Conservation (phyloP, 2,888 invertebrate species). For the Pyrrhosoma nymphula region DNA sequence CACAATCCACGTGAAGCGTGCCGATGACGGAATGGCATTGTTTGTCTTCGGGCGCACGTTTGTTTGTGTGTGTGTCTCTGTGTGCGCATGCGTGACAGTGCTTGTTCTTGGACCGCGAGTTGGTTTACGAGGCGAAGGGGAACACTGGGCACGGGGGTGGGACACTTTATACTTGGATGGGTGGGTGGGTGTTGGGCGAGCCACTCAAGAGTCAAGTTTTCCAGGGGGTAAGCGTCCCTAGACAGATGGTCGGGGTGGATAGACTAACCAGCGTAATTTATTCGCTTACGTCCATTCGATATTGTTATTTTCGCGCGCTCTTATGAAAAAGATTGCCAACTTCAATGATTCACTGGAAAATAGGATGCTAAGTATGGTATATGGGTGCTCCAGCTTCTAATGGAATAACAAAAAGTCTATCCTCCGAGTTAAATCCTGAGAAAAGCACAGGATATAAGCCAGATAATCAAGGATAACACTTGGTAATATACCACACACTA, state of each 20-base stretch:
- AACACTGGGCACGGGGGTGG: not conserved
- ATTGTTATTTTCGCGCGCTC: not conserved
- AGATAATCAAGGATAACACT: too few species aligned
- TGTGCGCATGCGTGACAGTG: not conserved
- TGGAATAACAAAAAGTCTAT: too few species aligned
- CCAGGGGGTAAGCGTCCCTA: not conserved
- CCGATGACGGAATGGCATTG: conserved; percentile 7
- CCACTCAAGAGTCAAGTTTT: not conserved
- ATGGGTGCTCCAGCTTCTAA: not conserved
- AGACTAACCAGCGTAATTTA: not conserved
- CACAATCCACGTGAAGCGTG: not conserved
- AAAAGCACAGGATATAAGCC: too few species aligned
- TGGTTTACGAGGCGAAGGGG: not conserved
- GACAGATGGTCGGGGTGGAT: not conserved
- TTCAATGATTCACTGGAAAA: not conserved
- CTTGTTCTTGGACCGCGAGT: not conserved
- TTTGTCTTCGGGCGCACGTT: not conserved
- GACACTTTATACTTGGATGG: not conserved
- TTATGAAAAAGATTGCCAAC: not conserved
- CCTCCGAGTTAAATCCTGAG: too few species aligned
- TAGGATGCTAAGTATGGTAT: not conserved
- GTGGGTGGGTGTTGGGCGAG: not conserved
- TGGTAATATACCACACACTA: too few species aligned
- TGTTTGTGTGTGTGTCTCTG: not conserved
- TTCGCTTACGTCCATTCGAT: not conserved